A percentile compares a stretch with the other conserved stretches of the same genome.
Evolutionary conservation across 2,797 vertebrate genomes (phyloP).

Genomic region (Melanotaenia parkinsoni): DNA sequence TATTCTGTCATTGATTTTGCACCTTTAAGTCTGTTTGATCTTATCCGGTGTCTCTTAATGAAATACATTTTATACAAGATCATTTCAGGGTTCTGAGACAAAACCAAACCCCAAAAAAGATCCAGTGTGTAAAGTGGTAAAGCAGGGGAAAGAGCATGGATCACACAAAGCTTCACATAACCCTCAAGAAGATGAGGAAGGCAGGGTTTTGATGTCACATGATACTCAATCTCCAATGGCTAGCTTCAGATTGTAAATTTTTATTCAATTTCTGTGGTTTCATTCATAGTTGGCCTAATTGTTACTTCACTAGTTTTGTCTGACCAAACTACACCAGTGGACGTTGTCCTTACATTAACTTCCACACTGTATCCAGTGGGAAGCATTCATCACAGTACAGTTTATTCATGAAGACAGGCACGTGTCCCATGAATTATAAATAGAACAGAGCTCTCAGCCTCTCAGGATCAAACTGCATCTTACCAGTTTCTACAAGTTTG

Average conservation of each 20-base stretch:
- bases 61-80: too few species aligned
- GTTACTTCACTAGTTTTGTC: neutral
- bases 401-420: slow-evolving; percentile 78
- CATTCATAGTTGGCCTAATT: neutral
- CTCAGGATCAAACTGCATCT: slow-evolving; percentile 58
- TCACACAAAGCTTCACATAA: too few species aligned
- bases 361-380: slow-evolving; percentile 70
- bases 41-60: too few species aligned
- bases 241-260: neutral
- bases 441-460: slow-evolving; percentile 69
- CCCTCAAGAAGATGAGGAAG: neutral
- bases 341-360: slow-evolving; percentile 61
- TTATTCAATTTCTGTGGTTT: neutral
- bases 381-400: slow-evolving; percentile 70
- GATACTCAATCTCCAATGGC: neutral
- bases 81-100: too few species aligned
- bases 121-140: too few species aligned
- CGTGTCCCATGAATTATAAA: slow-evolving; percentile 75
- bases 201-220: neutral
- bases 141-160: too few species aligned
- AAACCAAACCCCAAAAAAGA: too few species aligned
- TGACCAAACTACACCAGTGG: slow-evolving; percentile 21
- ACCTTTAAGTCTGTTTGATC: too few species aligned
- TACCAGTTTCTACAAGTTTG: slow-evolving; percentile 49
- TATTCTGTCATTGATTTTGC: too few species aligned